A percentile compares a stretch with the other conserved stretches of the same genome.
phyloP scores from a whole-genome alignment of 2,797 vertebrate species.

The Cryptoprocta ferox region DNA sequence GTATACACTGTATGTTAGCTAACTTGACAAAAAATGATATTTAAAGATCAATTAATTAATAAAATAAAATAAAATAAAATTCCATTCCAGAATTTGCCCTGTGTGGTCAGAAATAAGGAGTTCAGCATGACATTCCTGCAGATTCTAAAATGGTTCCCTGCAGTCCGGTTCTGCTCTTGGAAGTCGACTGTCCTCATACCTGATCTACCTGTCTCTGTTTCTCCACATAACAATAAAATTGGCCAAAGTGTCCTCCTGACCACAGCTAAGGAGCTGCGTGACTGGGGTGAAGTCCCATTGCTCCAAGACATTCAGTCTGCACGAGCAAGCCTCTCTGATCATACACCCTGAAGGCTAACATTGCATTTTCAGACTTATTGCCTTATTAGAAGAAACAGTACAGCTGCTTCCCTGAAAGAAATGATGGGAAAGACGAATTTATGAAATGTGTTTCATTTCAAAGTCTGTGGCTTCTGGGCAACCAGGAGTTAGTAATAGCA shows the following conservation, averaged over 20 bases:
- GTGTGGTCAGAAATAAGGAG: not conserved
- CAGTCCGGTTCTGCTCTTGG: not conserved
- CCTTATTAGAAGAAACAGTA: constrained; percentile 64
- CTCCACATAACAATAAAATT: not conserved
- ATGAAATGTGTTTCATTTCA: constrained; percentile 69
- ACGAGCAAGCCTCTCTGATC: not conserved
- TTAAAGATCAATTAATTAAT: too few relatives aligned
- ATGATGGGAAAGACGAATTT: constrained; percentile 42
- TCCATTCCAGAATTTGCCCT: not conserved
- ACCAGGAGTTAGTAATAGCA: constrained; percentile 48
- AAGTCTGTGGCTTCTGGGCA: constrained; percentile 52
- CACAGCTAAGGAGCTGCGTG: not conserved
- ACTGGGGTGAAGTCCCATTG: fast-evolving
- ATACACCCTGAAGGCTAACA: not conserved
- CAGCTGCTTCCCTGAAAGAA: constrained; percentile 64
- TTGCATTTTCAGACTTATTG: constrained; percentile 32
- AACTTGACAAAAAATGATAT: too few relatives aligned
- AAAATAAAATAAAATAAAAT: not conserved
- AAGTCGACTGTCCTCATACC: not conserved
- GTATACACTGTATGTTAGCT: too few relatives aligned
- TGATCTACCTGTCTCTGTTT: not conserved
- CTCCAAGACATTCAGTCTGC: not conserved
- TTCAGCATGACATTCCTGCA: not conserved
- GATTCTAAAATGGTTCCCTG: not conserved
- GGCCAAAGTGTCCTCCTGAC: not conserved